Percentiles rank a stretch among this genome's conserved stretches.
These are phyloP conservation scores for Scelioninae gen. 2 DNA, from an alignment of 2,888 invertebrate genomes.

Conservation along the genomic window DNA sequence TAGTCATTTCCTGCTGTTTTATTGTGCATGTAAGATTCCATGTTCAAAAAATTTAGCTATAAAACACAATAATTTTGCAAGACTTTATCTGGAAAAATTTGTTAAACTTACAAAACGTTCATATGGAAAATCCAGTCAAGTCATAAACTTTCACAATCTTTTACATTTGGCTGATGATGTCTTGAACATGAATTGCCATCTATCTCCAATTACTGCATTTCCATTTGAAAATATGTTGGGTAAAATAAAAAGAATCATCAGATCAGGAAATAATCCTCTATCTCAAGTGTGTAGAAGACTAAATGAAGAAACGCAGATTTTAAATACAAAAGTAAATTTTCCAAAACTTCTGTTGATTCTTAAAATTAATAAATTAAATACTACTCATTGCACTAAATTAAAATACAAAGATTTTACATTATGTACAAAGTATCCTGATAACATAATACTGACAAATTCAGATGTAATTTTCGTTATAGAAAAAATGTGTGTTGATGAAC, in stretches of 20 bases:
- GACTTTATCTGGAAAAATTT: slow-evolving; percentile 34
- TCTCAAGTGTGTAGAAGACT: slow-evolving; percentile 3
- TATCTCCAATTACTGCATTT: slow-evolving; percentile 29
- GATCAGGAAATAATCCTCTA: slow-evolving; percentile 29
- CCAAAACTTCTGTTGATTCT: background rate
- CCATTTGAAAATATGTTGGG: slow-evolving; percentile 38
- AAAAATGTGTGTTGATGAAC: too few relatives aligned
- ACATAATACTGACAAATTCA: too few relatives aligned
- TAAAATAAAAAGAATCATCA: slow-evolving; percentile 13
- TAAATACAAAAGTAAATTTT: background rate
- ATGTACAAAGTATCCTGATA: too few relatives aligned
- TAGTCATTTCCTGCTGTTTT: slow-evolving; percentile 39
- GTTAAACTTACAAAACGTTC: background rate
- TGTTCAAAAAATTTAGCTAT: slow-evolving; percentile 9
- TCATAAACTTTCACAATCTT: slow-evolving; percentile 21
- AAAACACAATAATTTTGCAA: slow-evolving; percentile 5
- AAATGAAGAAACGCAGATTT: background rate
- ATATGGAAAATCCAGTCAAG: slow-evolving; percentile 10
- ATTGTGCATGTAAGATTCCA: slow-evolving; percentile 36
- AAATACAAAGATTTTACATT: too few relatives aligned
- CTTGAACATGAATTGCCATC: slow-evolving; percentile 12
- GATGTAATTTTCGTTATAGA: too few relatives aligned
- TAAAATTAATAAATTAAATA: background rate
- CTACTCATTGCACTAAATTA: too few relatives aligned
- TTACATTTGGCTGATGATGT: slow-evolving; percentile 17